Conservation (phyloP, 2,113 vertebrate species). For the Glaucidium brasilianum region DNA sequence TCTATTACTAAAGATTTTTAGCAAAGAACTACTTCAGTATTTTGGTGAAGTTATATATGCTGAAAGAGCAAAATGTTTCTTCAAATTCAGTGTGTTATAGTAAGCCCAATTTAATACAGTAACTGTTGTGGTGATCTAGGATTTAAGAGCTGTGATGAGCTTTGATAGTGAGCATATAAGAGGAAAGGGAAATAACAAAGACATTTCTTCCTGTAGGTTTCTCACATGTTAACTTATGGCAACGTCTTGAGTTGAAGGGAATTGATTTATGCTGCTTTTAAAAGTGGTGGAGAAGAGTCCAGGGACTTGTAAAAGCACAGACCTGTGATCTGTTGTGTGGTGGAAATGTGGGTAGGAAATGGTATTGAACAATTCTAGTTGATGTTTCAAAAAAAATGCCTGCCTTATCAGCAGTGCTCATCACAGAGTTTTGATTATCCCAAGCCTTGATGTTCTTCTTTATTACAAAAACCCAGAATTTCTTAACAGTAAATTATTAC, state of each 20-base stretch:
- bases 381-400: background rate
- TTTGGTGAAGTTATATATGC: background rate
- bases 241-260: background rate
- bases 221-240: rapidly evolving
- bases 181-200: background rate
- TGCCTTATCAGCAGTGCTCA: background rate
- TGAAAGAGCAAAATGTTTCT: background rate
- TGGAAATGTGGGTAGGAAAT: background rate
- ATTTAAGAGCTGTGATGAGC: background rate
- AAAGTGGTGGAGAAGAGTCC: background rate
- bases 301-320: background rate
- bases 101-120: background rate
- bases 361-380: background rate
- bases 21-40: background rate
- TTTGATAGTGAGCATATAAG: background rate
- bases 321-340: background rate
- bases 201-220: background rate
- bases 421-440: background rate
- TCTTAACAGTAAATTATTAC: background rate
- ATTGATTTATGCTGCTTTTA: background rate
- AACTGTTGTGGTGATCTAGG: background rate
- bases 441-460: background rate
- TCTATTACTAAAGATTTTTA: background rate
- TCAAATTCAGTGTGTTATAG: background rate
- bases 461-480: background rate